Evolutionary conservation across 2,113 vertebrate genomes (phyloP).

Genomic region (Psittacula cyanocephala): DNA sequence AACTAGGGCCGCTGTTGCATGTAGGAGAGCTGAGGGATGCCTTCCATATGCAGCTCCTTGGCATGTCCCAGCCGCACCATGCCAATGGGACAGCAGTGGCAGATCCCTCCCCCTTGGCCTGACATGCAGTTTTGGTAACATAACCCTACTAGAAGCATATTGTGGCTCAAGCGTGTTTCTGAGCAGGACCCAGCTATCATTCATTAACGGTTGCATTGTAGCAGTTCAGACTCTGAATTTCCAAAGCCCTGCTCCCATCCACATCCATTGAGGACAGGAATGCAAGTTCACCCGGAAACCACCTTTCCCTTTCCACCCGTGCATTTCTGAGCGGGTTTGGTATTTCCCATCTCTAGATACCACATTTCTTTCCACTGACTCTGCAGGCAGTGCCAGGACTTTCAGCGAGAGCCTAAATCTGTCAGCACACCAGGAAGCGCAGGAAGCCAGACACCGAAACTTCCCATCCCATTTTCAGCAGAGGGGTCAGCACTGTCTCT

Average conservation of each 20-base stretch:
- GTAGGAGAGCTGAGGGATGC: neutral
- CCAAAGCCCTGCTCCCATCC: neutral
- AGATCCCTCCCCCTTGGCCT: neutral
- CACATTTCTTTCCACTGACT: conserved; percentile 49
- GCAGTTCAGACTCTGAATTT: neutral
- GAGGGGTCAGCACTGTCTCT: conserved; percentile 7
- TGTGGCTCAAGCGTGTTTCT: neutral
- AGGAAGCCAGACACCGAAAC: conserved; percentile 33
- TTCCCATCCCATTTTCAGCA: conserved; percentile 19
- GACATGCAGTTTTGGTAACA: neutral
- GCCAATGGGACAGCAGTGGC: neutral
- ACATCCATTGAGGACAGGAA: neutral
- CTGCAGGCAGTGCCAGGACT: neutral
- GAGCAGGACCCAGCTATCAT: neutral
- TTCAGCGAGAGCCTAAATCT: conserved; percentile 36
- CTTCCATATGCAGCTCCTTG: neutral
- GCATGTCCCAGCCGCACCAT: rapidly evolving
- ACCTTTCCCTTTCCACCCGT: conserved; percentile 36
- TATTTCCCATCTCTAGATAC: conserved; percentile 54
- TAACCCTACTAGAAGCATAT: neutral
- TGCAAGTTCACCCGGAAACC: conserved; percentile 29
- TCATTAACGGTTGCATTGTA: neutral
- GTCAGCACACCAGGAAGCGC: conserved; percentile 16
- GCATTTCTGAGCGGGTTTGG: neutral
- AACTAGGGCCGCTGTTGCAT: neutral